Evolutionary conservation across 1,140 invertebrate genomes (phyloP), one percentile per base, ranked within the genome.

Genomic region (Mycetomoellerius zeteki): DNA sequence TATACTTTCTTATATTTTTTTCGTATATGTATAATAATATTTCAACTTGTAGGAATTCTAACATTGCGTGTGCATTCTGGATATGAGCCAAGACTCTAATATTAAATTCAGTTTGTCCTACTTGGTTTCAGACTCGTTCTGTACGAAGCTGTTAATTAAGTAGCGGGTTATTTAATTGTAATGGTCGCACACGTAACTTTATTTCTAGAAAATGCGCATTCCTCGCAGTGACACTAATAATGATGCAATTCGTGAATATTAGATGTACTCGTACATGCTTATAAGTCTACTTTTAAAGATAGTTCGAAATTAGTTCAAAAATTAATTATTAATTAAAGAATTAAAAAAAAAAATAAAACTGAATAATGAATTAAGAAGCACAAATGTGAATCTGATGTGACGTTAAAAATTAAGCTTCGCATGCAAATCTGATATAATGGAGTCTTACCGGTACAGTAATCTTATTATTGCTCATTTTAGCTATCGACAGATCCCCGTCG

Each of bases 401-500:
- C 69, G n/a, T 43, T 8, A 43, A 19, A 19, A 27, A n/a, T 71
- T 37, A 24, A 69, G 33, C 19, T 82, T 47, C 5, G n/a, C 47
- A 30, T 58, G 21, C 47, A 69, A 47, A 62, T 72, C 10, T 69
- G 8, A 54, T 43, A 50, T 69, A 77, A 80, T 65, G 24, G 19
- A 82, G 94, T 16, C 96, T 96, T 96, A 97, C 97, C 76, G 97
- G 97, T 64, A 97, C 96, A 19, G 97, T 97, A 76, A 95, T 92
- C 60, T 93, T 94, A 47, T 95, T 96, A 65, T 96, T 95, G 16
- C 95, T 94, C 58, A 96, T 93, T 94, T 97, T 97, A 16, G 97
- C 96, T 80, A 98, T 94, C 0, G 97, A 96, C 78, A 97, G 97
- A 71, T 96, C 95, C 10, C 97, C 97, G 90, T 97, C 97, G 2